Base-by-base conservation (phyloP, 2,113 vertebrate genomes). In the Oncorhynchus tshawytscha region DNA sequence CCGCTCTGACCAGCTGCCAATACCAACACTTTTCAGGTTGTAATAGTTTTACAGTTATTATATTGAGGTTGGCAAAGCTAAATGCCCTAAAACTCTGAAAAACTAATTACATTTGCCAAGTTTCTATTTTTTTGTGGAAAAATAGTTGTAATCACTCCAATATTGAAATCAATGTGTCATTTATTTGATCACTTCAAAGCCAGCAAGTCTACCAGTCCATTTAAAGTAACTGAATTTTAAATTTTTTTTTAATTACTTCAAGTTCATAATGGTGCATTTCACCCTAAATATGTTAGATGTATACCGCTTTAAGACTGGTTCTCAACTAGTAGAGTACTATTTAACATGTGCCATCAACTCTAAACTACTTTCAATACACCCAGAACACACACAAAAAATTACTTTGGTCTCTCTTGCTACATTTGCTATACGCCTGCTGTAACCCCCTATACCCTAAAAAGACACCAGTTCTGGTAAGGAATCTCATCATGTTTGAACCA, bases 21-120 rank as follows among this genome's bases (percentile, higher is more conserved):
- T 54, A 89, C 68, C 80, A 91, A 92, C 92, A 90, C 88, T 90
- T 89, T 89, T 92, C 85, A 88, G 88, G 87, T 88, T 91, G 90
- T 92, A 91, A 90, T 88, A 91, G 85, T 90, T 90, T 90, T 90
- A 92, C 85, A 78, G 90, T 91, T 90, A 89, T 91, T 91, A 89
- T 89, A 89, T 88, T 88, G 89, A 82, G 81, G 78, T 85, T 94
- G 91, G 91, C 89, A 83, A 81, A 48, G 77, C 74, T 39, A 71
- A 80, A 77, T 54, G 78, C 57, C 71, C 62, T 79, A 66, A 76
- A 88, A 78, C 81, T 72, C 76, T 64, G 85, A 91, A 88, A 88
- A 87, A 57, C 81, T 81, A 81, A 90, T 91, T 91, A 74, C 74
- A 89, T 90, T 91, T 92, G 91, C 87, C 84, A 84, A 77, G 64